Base-by-base conservation (phyloP, 2,113 vertebrate genomes). In the Talpa occidentalis region DNA sequence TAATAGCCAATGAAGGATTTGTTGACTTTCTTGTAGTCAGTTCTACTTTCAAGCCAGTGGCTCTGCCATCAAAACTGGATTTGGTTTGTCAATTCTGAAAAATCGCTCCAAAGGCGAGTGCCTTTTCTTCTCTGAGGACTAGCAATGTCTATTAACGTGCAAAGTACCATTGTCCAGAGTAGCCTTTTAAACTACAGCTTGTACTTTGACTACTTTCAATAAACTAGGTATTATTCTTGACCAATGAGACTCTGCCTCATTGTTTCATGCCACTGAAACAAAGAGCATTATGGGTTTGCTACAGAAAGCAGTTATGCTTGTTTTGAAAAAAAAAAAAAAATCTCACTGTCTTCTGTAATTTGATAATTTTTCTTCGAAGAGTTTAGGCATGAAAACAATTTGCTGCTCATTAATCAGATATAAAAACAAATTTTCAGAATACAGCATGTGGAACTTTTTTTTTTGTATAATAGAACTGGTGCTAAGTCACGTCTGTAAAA, bases 131-230 rank as follows among this genome's bases (percentile, higher is more conserved):
- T 95, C 81, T 73, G 30, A 91, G 82, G 67, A 81, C 95, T 87
- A 91, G 93, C 83, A 97, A 49, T 93, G 93, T 90, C 62, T 69
- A 76, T 97, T 98, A 91, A 81, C 95, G 91, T 95, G 96, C 91
- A 88, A 95, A 88, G 95, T 89, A 96, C 94, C 97, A 64, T 97
- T 97, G 70, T 81, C 94, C 92, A 95, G 14, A 95, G 93, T 77
- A 95, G 96, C 76, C 96, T 95, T 97, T 95, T 73, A 94, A 96
- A 62, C 69, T 96, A 85, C 94, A 96, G 96, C 97, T 98, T 86
- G 73, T 56, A 62, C 91, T 95, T 93, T 95, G 47, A 93, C 44
- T 86, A 76, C 77, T 95, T 94, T 94, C 54, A 26, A 28, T 59
- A 94, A 94, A 77, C 60, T 47, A 79, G 69, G 37, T 96, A 76